phyloP scores from a whole-genome alignment of 1,140 invertebrate genomes.

The Zaprionus ghesquierei region DNA sequence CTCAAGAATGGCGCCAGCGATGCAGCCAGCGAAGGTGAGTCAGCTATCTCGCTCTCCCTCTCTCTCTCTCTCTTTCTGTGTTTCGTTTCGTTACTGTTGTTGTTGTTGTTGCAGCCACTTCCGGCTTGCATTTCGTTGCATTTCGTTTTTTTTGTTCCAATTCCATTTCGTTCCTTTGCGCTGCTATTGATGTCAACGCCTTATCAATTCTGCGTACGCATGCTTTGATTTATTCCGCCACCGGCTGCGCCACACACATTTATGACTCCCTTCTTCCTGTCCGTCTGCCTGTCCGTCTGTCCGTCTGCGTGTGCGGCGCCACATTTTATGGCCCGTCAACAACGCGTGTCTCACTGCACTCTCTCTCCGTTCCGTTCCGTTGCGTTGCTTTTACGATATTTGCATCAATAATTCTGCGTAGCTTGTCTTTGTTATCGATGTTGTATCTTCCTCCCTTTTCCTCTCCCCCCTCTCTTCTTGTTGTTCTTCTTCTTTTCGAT shows the following conservation, averaged over 20 bases:
- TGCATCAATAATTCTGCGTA: slow-evolving; percentile 9
- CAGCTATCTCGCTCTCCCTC: neutral
- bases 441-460: neutral
- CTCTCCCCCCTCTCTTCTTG: neutral
- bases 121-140: neutral
- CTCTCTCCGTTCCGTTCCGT: neutral
- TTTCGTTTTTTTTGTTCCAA: neutral
- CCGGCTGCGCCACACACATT: neutral
- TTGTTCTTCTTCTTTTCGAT: slow-evolving; percentile 30
- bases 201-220: slow-evolving; percentile 7
- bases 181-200: neutral
- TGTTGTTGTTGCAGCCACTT: neutral
- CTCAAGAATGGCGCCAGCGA: slow-evolving; percentile 70
- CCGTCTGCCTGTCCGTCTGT: neutral
- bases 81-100: neutral
- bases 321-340: slow-evolving; percentile 62
- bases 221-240: slow-evolving; percentile 22
- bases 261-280: neutral
- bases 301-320: slow-evolving; percentile 41
- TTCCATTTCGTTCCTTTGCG: neutral
- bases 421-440: slow-evolving; percentile 2
- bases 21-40: slow-evolving; percentile 77
- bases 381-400: slow-evolving; percentile 12
- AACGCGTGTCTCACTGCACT: neutral
- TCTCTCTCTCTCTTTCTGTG: too few species aligned